Evolutionary conservation across 2,888 invertebrate species (phyloP), one percentile per base, ranked within the genome.

Genomic region (Mongoloraphidia duomilia): DNA sequence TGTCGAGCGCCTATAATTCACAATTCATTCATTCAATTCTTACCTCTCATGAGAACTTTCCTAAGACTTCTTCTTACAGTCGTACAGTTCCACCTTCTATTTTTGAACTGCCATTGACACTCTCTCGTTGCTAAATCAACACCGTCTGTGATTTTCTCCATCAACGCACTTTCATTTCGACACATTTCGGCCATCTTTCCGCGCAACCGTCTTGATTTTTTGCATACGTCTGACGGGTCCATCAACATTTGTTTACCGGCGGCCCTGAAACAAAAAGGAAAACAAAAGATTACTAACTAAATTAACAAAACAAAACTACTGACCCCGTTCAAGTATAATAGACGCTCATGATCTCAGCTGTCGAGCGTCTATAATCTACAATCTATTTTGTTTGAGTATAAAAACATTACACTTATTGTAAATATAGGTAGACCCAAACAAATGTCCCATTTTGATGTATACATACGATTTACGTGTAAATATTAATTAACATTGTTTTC

Each of bases 51-150:
- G 52, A 93, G 74, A 62, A 93, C 86, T 70, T 88, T 88, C 65
- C 84, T 80, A 68, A 90, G 79, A 56, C 87, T 88, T 56, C 82
- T 75, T 57, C 84, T 76, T 53, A 82, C 77, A 1, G 87, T 82
- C 49, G 89, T 88, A 65, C 92, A 92, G 67, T 92, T 92, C 92
- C 91, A 92, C 65, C 85, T 74, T 52, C 88, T 77, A 65, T 83
- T 80, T 51, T 83, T 75, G 69, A 92, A 91, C 72, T 91, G 91
- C 67, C 82, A 79, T 57, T 88, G 86, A 65, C 92, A 92, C 76
- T 92, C 90, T 55, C 77, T 78, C 58, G 88, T 86, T 33, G 86
- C 90, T 53, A 86, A 72, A 58, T 81, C 79, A 52, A 91, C 86
- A 17, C 93, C 93, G 60, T 80, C 79, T 49, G 82, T 78, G 62